Base-by-base conservation (phyloP, 2,113 vertebrate genomes). In the Lucifuga dentata region DNA sequence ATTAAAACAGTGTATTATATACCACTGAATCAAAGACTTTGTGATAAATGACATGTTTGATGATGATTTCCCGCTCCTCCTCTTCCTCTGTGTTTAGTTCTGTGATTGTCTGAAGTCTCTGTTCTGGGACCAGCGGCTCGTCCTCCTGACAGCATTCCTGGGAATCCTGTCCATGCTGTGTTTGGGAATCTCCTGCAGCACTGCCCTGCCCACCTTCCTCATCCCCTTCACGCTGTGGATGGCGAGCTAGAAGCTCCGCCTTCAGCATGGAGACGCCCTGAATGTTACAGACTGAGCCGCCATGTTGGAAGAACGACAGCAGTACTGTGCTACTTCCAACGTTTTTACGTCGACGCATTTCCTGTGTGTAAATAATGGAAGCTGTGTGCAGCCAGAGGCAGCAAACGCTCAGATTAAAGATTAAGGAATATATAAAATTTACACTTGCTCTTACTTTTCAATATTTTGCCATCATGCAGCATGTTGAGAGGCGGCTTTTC, bases 141-240 rank as follows among this genome's bases (percentile, higher is more conserved):
- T 94, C 6, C 73, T 95, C 1, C 88, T 94, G 24, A 91, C 95
- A 0, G 91, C 85, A 11, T 53, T 95, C 49, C 80, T 95, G 83
- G 96, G 96, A 62, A 38, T 98, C 53, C 82, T 90, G 2, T 94
- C 91, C 15, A 90, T 96, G 68, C 21, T 86, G 53, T 97, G 84
- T 76, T 83, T 92, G 12, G 98, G 96, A 7, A 51, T 95, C 48
- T 93, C 94, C 10, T 76, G 89, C 12, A 88, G 84, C 60, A 95
- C 94, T 1, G 88, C 92, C 0, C 87, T 98, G 41, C 95, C 94
- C 11, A 85, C 94, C 3, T 79, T 97, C 70, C 67, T 98, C 26
- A 73, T 99, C 77, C 95, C 96, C 9, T 97, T 99, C 87, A 88
- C 89, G 11, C 84, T 99, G 63, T 99, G 98, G 98, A 98, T 99